Evolutionary conservation across 2,888 invertebrate genomes (phyloP).

Genomic region (Torymus auratus): DNA sequence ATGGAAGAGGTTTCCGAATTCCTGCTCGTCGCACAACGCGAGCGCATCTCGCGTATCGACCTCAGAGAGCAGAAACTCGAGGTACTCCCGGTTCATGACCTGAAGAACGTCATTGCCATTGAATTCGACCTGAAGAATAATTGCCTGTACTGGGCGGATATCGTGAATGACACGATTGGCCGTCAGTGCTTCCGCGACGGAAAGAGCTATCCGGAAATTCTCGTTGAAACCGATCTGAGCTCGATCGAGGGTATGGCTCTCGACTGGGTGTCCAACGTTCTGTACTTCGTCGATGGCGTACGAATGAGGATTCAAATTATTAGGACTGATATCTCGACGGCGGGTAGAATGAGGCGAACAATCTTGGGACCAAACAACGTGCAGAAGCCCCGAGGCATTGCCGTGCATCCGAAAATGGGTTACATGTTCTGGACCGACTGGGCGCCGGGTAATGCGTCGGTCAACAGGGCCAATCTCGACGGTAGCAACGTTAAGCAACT

Average conservation of each 20-base stretch:
- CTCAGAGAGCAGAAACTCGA: slow-evolving; percentile 81
- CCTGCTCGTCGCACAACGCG: slow-evolving; percentile 87
- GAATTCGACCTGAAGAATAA: slow-evolving; percentile 91
- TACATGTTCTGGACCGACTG: slow-evolving; percentile 94
- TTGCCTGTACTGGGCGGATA: slow-evolving; percentile 94
- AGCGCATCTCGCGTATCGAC: slow-evolving; percentile 85
- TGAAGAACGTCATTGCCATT: slow-evolving; percentile 90
- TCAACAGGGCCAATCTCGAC: slow-evolving; percentile 88
- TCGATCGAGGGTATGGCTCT: slow-evolving; percentile 93
- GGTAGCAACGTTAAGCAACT: slow-evolving; percentile 83
- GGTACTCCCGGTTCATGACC: slow-evolving; percentile 82
- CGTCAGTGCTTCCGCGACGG: slow-evolving; percentile 86
- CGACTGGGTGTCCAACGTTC: slow-evolving; percentile 91
- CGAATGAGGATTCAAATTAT: slow-evolving; percentile 89
- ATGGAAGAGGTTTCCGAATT: slow-evolving; percentile 85
- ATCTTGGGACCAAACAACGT: slow-evolving; percentile 83
- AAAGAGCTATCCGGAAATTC: slow-evolving; percentile 81
- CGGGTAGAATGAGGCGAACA: slow-evolving; percentile 86
- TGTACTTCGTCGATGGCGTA: slow-evolving; percentile 92
- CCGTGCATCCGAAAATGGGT: slow-evolving; percentile 89
- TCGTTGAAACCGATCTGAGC: slow-evolving; percentile 85
- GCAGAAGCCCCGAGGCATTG: slow-evolving; percentile 88
- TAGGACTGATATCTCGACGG: slow-evolving; percentile 80
- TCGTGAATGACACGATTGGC: slow-evolving; percentile 86
- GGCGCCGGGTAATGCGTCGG: slow-evolving; percentile 86